phyloP scores from a whole-genome alignment of 1,140 invertebrate species.

The Drosophila lacertosa region DNA sequence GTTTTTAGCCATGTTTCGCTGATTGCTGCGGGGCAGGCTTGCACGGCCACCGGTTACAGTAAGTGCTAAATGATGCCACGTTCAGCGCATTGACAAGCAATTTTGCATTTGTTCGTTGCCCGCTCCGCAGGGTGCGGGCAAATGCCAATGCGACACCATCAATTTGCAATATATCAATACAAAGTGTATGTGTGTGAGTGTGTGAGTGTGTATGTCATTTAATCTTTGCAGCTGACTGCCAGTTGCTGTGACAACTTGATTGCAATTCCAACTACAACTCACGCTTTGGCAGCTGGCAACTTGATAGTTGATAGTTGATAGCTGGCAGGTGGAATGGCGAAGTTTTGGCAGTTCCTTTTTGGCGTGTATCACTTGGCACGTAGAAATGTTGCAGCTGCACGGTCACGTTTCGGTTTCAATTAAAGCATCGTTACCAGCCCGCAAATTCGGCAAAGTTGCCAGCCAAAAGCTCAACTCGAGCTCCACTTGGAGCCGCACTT shows the following conservation, averaged over 20 bases:
- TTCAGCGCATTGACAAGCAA: constrained; percentile 69
- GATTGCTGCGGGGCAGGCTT: constrained; percentile 8
- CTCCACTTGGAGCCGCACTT: constrained; percentile 26
- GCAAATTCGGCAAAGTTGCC: constrained; percentile 57
- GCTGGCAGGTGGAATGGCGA: neutral
- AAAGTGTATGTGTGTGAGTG: constrained; percentile 18
- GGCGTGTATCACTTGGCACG: constrained; percentile 37
- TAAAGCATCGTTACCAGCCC: constrained; percentile 68
- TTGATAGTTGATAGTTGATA: constrained; percentile 5
- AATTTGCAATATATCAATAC: constrained; percentile 76
- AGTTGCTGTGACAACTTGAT: constrained; percentile 71
- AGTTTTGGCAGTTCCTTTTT: constrained; percentile 8
- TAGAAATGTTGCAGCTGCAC: constrained; percentile 38
- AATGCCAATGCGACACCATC: constrained; percentile 67
- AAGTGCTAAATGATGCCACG: constrained; percentile 71
- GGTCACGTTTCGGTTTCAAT: constrained; percentile 63
- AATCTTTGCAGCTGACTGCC: constrained; percentile 64
- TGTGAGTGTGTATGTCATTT: constrained; percentile 54
- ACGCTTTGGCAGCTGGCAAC: constrained; percentile 11
- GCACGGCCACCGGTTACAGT: neutral
- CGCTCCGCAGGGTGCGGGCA: constrained; percentile 15
- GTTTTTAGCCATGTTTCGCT: constrained; percentile 13
- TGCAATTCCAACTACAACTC: constrained; percentile 55
- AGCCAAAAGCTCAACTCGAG: constrained; percentile 25
- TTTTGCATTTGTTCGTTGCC: constrained; percentile 57